phyloP scores from a whole-genome alignment of 2,888 invertebrate species.

The Muschampia plurimacula region DNA sequence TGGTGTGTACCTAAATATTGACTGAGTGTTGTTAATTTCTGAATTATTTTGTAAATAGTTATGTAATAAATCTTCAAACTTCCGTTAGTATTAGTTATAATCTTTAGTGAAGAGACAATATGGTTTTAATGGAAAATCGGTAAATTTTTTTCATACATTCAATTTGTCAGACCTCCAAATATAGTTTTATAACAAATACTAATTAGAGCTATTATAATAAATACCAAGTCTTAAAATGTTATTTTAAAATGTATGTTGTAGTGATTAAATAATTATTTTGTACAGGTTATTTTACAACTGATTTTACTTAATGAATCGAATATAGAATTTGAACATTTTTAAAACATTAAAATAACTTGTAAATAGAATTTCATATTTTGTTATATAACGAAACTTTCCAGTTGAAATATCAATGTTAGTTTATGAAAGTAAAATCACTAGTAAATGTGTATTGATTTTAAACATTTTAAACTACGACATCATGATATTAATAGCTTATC shows the following conservation, averaged over 20 bases:
- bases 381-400: slow-evolving; percentile 13
- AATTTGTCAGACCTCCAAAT: slow-evolving; percentile 33
- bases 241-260: slow-evolving; percentile 12
- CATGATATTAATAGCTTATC: neutral
- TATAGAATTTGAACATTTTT: slow-evolving; percentile 20
- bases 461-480: neutral
- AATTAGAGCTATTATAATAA: neutral
- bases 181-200: slow-evolving; percentile 30
- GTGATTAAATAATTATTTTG: slow-evolving; percentile 11
- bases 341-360: slow-evolving; percentile 12
- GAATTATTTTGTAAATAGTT: slow-evolving; percentile 26
- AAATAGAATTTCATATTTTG: slow-evolving; percentile 13
- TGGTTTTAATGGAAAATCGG: slow-evolving; percentile 18
- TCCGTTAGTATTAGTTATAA: slow-evolving; percentile 33
- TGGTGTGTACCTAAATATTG: slow-evolving; percentile 28
- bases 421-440: slow-evolving; percentile 34
- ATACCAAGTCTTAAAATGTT: slow-evolving; percentile 13
- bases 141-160: slow-evolving; percentile 10
- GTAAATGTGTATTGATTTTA: slow-evolving; percentile 1
- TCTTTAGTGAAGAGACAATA: slow-evolving; percentile 30
- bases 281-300: slow-evolving; percentile 19
- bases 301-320: slow-evolving; percentile 26
- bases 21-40: slow-evolving; percentile 27
- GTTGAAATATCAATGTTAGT: slow-evolving; percentile 19
- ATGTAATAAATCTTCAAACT: slow-evolving; percentile 25